Evolutionary conservation across 2,888 invertebrate species (phyloP), one percentile per base, ranked within the genome.

Genomic region (Epistrophe grossulariae): DNA sequence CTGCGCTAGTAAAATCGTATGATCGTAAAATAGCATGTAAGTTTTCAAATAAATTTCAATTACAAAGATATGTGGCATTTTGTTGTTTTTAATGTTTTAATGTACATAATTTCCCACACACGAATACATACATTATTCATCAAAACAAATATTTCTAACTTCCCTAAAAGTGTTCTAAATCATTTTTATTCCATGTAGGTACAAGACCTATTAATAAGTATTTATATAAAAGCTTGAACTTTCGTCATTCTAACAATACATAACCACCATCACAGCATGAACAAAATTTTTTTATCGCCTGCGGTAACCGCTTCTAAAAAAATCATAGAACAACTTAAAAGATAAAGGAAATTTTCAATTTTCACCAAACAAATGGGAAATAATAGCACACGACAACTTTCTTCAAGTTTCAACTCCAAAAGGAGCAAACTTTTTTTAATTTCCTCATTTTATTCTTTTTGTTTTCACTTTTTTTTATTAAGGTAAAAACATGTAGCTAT

Each of bases 331-430:
- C 50, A 68, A 68, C 50, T 68, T 57, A 55, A 57, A 45, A 45
- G 45, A 66, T 45, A 45, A 66, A 57, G 31, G 55, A 74, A 74
- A 45, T 76, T 76, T 24, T 66, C 31, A 57, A 57, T 66, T 76
- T 48, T n/a, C 35, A 13, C n/a, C 19, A 15, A 50, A 57, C 40
- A 57, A 76, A 57, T 66, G 66, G 68, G 35, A 66, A 45, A 57
- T 57, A 66, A 66, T 45, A 62, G 31, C 43, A 35, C 43, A 35
- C 11, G 64, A 40, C 66, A 66, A 66, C 45, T 43, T 43, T 55
- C 17, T 48, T 35, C 0, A 50, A 15, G 15, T 31, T 48, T 35
- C 0, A 50, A 15, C 19, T 31, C 45, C 13, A 13, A 43, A 55
- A 55, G 9, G 31, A 45, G 40, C 28, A 52, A 48, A 62, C 50